Percentiles rank a stretch among this genome's conserved stretches.
These are phyloP conservation scores for Hanleya hanleyi DNA, from an alignment of 2,888 invertebrate species.

Conservation along the genomic window DNA sequence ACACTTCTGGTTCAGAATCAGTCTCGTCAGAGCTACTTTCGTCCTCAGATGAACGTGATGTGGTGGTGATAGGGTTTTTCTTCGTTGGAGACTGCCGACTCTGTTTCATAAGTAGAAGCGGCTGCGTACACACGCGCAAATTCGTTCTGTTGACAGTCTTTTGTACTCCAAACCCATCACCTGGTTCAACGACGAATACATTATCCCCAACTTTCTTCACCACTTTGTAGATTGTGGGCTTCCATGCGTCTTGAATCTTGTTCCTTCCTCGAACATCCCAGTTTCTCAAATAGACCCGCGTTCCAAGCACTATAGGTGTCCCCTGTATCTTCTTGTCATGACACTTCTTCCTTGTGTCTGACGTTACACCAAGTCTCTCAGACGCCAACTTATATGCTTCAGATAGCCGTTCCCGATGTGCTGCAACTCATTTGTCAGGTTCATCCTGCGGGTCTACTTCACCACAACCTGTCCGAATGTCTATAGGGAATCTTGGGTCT, in stretches of 20 bases:
- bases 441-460: not conserved
- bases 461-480: slow-evolving; percentile 6
- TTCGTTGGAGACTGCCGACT: too few relatives aligned
- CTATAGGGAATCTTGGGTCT: slow-evolving; percentile 24
- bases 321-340: not conserved
- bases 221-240: not conserved
- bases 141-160: not conserved
- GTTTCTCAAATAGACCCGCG: slow-evolving; percentile 4
- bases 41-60: too few relatives aligned
- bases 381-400: too few relatives aligned
- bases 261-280: not conserved
- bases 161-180: not conserved
- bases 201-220: not conserved
- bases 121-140: not conserved
- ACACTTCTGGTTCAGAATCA: not conserved
- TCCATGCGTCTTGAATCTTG: slow-evolving; percentile 21
- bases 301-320: not conserved
- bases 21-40: too few relatives aligned
- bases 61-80: too few relatives aligned
- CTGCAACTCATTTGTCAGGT: slow-evolving; percentile 6
- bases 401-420: slow-evolving; percentile 10
- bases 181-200: not conserved
- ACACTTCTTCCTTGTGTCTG: not conserved
- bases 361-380: not conserved
- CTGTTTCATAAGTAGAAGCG: not conserved